Evolutionary conservation across 2,888 invertebrate species (phyloP).

Genomic region (Polydesmus complanatus): DNA sequence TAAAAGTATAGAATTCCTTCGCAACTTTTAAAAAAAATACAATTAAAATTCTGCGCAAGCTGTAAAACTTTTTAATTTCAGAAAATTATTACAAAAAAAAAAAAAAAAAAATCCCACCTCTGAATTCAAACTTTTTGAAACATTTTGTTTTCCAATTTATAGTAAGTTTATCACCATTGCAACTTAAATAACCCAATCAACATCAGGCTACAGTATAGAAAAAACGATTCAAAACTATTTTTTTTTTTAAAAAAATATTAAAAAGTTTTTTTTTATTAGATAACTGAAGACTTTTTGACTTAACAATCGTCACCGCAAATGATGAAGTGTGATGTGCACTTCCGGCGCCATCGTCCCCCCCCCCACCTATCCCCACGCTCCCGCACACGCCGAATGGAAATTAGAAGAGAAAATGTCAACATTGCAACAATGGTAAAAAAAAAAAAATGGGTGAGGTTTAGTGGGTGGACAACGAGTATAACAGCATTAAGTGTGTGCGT

Average conservation of each 20-base stretch:
- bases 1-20: too few species aligned
- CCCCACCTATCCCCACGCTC: not conserved
- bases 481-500: not conserved
- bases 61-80: too few species aligned
- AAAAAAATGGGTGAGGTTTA: too few species aligned
- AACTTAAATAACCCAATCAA: too few species aligned
- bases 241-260: not conserved
- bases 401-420: not conserved
- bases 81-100: too few species aligned
- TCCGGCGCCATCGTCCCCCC: not conserved
- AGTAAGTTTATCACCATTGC: too few species aligned
- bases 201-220: not conserved
- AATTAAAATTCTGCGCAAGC: too few species aligned
- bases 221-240: not conserved
- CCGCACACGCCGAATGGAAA: not conserved
- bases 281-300: not conserved
- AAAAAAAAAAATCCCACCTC: too few species aligned
- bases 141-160: too few species aligned
- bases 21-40: too few species aligned
- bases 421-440: not conserved
- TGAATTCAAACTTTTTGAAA: too few species aligned
- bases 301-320: not conserved
- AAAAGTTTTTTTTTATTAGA: not conserved
- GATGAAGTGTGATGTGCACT: not conserved
- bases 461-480: not conserved